phyloP scores from a whole-genome alignment of 2,113 vertebrate genomes.

The Brachyhypopomus occidentalis region DNA sequence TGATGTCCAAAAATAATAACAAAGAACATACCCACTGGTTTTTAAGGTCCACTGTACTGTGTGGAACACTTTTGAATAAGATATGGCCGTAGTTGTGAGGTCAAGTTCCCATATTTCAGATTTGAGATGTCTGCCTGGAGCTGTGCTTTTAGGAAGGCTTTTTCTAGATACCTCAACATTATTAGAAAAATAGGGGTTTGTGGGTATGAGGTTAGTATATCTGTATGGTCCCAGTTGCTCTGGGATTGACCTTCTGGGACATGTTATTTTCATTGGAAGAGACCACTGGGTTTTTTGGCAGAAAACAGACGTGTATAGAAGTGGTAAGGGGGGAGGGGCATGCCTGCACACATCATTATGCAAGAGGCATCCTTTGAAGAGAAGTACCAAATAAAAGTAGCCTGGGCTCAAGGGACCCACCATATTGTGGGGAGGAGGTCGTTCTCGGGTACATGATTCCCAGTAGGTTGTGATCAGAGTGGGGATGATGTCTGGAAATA shows the following conservation, averaged over 20 bases:
- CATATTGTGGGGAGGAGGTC: conserved; percentile 17
- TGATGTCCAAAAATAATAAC: neutral
- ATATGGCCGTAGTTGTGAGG: neutral
- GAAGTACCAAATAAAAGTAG: conserved; percentile 28
- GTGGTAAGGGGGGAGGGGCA: neutral
- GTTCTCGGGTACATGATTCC: conserved; percentile 7
- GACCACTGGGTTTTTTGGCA: conserved; percentile 10
- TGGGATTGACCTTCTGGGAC: conserved; percentile 9
- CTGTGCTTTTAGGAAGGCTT: neutral
- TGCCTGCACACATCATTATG: conserved; percentile 14
- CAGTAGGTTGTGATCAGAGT: conserved; percentile 8
- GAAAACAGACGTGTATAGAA: conserved; percentile 1
- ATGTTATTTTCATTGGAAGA: conserved; percentile 28
- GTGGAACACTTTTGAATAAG: neutral
- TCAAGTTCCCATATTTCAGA: neutral
- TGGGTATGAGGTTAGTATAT: neutral
- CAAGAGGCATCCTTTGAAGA: conserved; percentile 2
- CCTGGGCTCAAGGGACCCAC: neutral
- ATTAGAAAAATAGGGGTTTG: neutral
- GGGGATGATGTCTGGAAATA: conserved; percentile 36
- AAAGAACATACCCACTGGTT: neutral
- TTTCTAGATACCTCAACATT: neutral
- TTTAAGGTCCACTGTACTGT: neutral
- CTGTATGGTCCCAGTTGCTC: neutral
- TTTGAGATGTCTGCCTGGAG: neutral